Evolutionary conservation across 2,797 vertebrate species (phyloP).

Genomic region (Gastrophryne carolinensis): DNA sequence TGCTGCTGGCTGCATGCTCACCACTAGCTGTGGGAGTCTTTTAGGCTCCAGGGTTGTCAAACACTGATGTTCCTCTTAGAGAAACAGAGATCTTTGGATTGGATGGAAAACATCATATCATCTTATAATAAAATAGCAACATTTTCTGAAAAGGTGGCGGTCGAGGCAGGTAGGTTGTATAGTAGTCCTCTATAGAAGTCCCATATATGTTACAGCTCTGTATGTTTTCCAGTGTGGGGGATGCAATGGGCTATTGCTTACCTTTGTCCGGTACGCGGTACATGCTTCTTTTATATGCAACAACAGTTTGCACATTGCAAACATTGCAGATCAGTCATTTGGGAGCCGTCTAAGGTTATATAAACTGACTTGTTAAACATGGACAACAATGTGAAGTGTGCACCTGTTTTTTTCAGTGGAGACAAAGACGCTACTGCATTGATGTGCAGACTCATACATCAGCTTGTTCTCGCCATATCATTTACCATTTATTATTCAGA

Average conservation of each 20-base stretch:
- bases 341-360: background rate
- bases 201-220: no score
- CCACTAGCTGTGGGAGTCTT: no score
- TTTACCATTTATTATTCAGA: no score
- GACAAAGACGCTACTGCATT: background rate
- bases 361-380: background rate
- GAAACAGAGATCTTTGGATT: no score
- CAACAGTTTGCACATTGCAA: background rate
- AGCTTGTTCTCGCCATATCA: background rate
- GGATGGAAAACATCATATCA: no score
- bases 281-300: background rate
- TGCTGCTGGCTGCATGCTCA: no score
- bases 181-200: no score
- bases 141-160: no score
- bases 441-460: background rate
- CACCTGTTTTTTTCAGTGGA: constrained; percentile 16
- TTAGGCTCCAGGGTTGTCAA: no score
- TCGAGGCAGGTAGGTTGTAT: no score
- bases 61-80: no score
- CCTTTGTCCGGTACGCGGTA: background rate
- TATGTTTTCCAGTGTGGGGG: background rate
- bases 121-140: no score
- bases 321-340: background rate
- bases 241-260: background rate
- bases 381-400: constrained; percentile 2